Base-by-base conservation (phyloP, 2,888 invertebrate species). In the Lucinisca nassula region DNA sequence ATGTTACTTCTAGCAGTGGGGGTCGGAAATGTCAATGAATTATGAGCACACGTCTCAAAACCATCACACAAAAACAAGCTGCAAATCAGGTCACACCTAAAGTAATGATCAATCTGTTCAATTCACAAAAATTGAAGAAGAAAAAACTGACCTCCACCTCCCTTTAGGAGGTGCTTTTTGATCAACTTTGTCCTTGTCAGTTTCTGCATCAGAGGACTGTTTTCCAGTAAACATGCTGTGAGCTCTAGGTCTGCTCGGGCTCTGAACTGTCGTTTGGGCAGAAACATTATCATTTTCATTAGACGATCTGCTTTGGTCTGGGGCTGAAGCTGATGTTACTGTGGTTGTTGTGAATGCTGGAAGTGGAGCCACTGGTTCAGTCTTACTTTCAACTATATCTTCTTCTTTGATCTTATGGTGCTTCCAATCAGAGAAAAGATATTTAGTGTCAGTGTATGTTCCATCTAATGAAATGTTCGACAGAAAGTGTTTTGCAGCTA, bases 381-480 rank as follows among this genome's bases (percentile, higher is more conserved):
- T 14, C 45, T 30, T 49, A 37, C 24, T 70, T 70, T 82, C 87
- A 27, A 73, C 78, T 40, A 27, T 12, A 30, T 79, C 70, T 14
- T 88, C 89, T 55, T 82, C 79, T 89, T 92, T 92, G 27, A 91
- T 81, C 76, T 90, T 87, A 27, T 91, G 88, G 45, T 90, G 90
- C 84, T 93, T 93, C 85, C 91, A 88, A 24, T 92, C 90, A 72
- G 93, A 92, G 76, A 92, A 88, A 21, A 85, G 88, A 86, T 97
- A 95, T 79, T 97, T 97, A 82, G 97, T 97, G 90, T 96, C 96
- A 30, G 94, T 97, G 96, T 98, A 98, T 93, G 98, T 98, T 92
- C 99, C 99, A 97, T 99, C 99, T 90, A 99, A 97, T 90, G 99
- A 98, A 96, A 99, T 99, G 97, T 99, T 99, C 80, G 98, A 98